These are phyloP conservation scores for Gavia stellata DNA, from an alignment of 2,113 vertebrate species.

Conservation along the genomic window DNA sequence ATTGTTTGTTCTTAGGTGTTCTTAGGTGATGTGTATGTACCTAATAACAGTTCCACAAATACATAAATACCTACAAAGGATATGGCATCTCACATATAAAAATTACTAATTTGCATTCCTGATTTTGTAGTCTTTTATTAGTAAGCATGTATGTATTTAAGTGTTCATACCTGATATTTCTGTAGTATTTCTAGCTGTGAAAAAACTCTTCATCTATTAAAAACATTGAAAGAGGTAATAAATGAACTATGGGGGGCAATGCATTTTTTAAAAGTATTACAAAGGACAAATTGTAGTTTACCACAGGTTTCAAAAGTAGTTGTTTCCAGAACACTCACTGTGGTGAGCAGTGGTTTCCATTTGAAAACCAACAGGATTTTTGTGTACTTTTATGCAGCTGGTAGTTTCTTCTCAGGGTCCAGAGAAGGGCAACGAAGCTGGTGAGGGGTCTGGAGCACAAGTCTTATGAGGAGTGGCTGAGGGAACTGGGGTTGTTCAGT, in stretches of 20 bases:
- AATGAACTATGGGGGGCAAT: neutral
- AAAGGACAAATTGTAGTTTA: neutral
- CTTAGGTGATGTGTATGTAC: neutral
- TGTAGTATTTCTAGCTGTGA: neutral
- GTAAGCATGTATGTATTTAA: neutral
- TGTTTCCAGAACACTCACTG: neutral
- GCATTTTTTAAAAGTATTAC: neutral
- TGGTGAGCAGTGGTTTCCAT: neutral
- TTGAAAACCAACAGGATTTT: neutral
- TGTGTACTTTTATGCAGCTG: neutral
- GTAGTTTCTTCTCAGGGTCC: neutral
- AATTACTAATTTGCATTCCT: neutral
- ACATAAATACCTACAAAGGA: neutral
- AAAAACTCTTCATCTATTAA: neutral
- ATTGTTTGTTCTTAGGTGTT: neutral
- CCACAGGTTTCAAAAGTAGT: neutral
- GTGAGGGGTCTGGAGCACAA: too few species aligned
- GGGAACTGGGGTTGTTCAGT: too few species aligned
- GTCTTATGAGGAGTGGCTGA: too few species aligned
- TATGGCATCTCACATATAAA: neutral
- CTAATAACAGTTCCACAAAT: neutral
- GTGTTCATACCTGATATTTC: neutral
- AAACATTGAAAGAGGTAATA: neutral
- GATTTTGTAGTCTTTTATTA: neutral
- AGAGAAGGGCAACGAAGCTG: too few species aligned